phyloP scores from a whole-genome alignment of 2,888 invertebrate species.

The Tinea trinotella region DNA sequence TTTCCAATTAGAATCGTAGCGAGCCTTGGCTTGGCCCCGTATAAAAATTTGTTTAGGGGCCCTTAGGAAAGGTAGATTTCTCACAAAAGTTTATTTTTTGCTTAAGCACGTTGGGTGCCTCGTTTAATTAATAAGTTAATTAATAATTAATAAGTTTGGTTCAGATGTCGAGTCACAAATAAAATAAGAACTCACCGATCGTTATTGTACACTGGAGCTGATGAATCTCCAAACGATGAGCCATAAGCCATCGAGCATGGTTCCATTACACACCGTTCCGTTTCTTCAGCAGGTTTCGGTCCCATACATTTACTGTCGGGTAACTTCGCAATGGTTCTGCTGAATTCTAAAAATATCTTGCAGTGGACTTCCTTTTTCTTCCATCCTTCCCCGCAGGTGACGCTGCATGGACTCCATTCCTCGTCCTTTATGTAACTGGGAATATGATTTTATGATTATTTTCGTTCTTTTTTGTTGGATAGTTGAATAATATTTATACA shows the following conservation, averaged over 20 bases:
- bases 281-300: conserved; percentile 85
- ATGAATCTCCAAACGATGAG: conserved; percentile 62
- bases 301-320: conserved; percentile 92
- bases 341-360: conserved; percentile 94
- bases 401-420: conserved; percentile 94
- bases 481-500: too few relatives aligned
- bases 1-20: too few relatives aligned
- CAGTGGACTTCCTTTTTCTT: conserved; percentile 92
- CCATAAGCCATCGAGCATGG: conserved; percentile 81
- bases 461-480: too few relatives aligned
- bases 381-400: conserved; percentile 91
- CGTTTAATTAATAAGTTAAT: too few relatives aligned
- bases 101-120: too few relatives aligned
- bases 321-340: conserved; percentile 87
- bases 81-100: too few relatives aligned
- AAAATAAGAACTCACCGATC: conserved; percentile 59
- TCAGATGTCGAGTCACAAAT: too few relatives aligned
- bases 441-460: too few relatives aligned
- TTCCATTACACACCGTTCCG: conserved; percentile 84
- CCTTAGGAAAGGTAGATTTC: too few relatives aligned
- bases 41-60: too few relatives aligned
- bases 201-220: conserved; percentile 48
- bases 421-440: conserved; percentile 88
- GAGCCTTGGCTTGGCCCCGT: too few relatives aligned
- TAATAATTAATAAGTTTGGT: too few relatives aligned